Base-by-base conservation (phyloP, 2,888 invertebrate species). In the Apocheima hispidaria region DNA sequence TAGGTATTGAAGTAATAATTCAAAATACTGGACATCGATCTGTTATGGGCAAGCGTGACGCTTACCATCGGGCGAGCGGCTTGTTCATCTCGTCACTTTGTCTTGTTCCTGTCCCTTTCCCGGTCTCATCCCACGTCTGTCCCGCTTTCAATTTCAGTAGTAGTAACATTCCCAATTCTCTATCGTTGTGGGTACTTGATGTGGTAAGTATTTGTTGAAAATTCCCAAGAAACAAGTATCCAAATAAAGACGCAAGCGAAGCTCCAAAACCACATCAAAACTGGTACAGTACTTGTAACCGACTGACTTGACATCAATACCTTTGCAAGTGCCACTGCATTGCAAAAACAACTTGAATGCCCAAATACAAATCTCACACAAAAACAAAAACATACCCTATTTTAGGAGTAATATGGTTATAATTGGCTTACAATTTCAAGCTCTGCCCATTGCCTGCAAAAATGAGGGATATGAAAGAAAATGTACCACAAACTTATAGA, bases 301-400 rank as follows among this genome's bases (percentile, higher is more conserved):
- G 53, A 58, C 51, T 59, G 55, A 59, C 59, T 52, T 61, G 64
- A 63, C 66, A 67, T 54, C 21, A 64, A 64, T 63, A 57, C 59
- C 41, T 28, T 51, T 48, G 16, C 53, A 60, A 51, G 54, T 53
- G 38, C 46, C 49, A 36, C 35, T 38, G 35, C 43, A 57, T 67
- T 70, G 69, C 68, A 70, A 70, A 70, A 68, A 68, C 60, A 36
- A 56, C 61, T 57, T 30, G 44, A n/a, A 62, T 53, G 35, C 52
- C 52, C 28, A 46, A 48, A 62, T 46, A 56, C 36, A 48, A 18
- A 40, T n/a, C 23, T 9, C 12, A 41, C 12, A 28, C 20, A 28
- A 21, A 26, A 23, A 14, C 35, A 36, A 44, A 26, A 44, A 54
- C 6, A 14, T 23, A 44, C 54, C 33, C 16, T 54, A 43, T 21